Evolutionary conservation across 2,888 invertebrate genomes (phyloP).

Genomic region (Dolomedes plantarius): DNA sequence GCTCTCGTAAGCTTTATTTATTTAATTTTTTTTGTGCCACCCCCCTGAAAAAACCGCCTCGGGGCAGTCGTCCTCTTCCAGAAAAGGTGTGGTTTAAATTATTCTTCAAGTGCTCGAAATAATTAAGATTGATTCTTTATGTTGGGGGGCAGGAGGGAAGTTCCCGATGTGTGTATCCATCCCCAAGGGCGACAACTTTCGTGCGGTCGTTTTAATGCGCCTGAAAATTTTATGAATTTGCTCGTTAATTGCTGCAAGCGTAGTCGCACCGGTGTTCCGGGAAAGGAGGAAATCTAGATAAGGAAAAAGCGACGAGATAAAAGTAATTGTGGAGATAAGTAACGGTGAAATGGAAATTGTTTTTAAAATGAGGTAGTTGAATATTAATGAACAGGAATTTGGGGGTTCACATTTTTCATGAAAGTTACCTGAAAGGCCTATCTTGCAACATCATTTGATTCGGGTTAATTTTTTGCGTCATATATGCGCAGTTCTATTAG

Average conservation of each 20-base stretch:
- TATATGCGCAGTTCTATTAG: too few relatives aligned
- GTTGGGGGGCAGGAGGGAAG: background rate
- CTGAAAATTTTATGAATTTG: conserved; percentile 11
- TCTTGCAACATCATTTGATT: too few relatives aligned
- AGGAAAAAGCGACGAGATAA: background rate
- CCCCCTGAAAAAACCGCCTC: conserved; percentile 3
- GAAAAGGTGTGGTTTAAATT: conserved; percentile 13
- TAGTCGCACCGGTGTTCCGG: background rate
- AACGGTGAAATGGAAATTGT: background rate
- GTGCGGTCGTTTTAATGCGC: background rate
- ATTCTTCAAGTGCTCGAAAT: background rate
- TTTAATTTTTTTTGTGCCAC: background rate
- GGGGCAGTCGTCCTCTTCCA: background rate
- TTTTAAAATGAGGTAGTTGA: too few relatives aligned
- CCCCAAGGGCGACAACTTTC: background rate
- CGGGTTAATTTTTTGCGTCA: too few relatives aligned
- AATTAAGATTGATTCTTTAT: conserved; percentile 14
- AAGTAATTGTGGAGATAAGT: background rate
- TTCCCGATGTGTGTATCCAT: background rate
- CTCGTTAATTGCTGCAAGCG: background rate
- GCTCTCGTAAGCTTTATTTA: background rate
- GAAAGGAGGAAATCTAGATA: background rate
- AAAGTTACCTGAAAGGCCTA: too few relatives aligned
- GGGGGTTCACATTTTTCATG: too few relatives aligned
- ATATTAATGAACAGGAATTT: too few relatives aligned